phyloP scores from a whole-genome alignment of 2,888 invertebrate genomes.

The Heliconius cydno region DNA sequence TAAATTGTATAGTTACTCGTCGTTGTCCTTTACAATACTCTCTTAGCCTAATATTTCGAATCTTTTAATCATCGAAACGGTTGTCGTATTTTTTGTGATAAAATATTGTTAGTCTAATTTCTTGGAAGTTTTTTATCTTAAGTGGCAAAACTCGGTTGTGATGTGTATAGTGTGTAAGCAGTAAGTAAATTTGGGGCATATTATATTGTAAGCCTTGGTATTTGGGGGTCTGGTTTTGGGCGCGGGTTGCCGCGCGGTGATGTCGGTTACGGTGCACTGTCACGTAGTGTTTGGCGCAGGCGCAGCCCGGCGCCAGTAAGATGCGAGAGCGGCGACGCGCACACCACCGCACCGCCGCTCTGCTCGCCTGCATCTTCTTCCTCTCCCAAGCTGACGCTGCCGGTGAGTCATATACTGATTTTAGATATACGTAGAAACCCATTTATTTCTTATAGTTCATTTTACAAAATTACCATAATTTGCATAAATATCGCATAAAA shows the following conservation, averaged over 20 bases:
- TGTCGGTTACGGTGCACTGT: conserved; percentile 69
- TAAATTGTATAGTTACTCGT: conserved; percentile 53
- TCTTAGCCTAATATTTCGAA: conserved; percentile 63
- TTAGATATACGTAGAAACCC: conserved; percentile 39
- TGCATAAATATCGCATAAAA: conserved; percentile 3
- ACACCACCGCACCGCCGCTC: conserved; percentile 77
- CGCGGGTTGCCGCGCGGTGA: conserved; percentile 71
- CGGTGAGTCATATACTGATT: conserved; percentile 65
- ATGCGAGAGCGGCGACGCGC: conserved; percentile 80
- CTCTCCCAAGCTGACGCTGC: conserved; percentile 76
- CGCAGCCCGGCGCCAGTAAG: conserved; percentile 82
- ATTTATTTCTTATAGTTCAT: conserved; percentile 40
- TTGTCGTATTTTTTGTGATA: conserved; percentile 84
- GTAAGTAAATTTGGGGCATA: conserved; percentile 62
- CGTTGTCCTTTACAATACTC: conserved; percentile 66
- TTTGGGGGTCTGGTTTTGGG: conserved; percentile 49
- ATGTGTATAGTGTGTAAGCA: conserved; percentile 79
- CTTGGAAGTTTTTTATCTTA: conserved; percentile 53
- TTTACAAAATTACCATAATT: background rate
- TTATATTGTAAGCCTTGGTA: conserved; percentile 19
- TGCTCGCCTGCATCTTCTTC: conserved; percentile 77
- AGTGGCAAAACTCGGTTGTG: conserved; percentile 83
- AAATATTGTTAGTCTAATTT: conserved; percentile 51
- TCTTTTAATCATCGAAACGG: conserved; percentile 80
- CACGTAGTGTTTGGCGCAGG: conserved; percentile 77